Base-by-base conservation (phyloP, 2,113 vertebrate genomes). In the Cathartes aura region DNA sequence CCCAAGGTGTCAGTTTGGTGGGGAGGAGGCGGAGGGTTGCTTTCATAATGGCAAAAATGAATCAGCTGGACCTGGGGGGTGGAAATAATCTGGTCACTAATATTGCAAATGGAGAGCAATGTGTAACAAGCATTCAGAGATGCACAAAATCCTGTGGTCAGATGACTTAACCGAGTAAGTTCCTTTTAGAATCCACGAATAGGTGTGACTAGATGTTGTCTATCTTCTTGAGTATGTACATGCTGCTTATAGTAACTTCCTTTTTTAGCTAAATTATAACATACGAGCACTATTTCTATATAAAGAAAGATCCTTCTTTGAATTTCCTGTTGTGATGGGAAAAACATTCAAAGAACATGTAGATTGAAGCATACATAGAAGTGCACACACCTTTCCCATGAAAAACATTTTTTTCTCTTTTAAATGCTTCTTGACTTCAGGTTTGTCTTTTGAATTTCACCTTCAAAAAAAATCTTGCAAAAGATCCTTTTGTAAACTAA, bases 211-310 rank as follows among this genome's bases (percentile, higher is more conserved):
- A 43, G 68, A 21, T 4, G 1, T 48, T 3, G 0, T 45, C 16
- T 24, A 22, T 86, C 52, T 55, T 56, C 81, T 56, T 29, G 19
- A 67, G 13, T 38, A 30, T 23, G 68, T 23, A 22, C 23, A 16
- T n/a, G 27, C 23, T 36, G 48, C 76, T 94, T 91, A 43, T 10
- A 43, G 53, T 81, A 82, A 42, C 87, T 85, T 83, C 59, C 45
- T 60, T 84, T 94, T 89, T 90, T 76, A 82, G 82, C 63, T 82
- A 90, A 96, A 96, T 97, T 95, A 94, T 47, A 95, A n/a, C 1
- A 6, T 91, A 8, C 2, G 0, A 2, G 1, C 38, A 14, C 94
- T 95, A 58, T 82, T 97, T 95, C 58, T 94, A 47, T 56, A 53
- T n/a, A 82, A 80, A 82, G 81, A 90, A 80, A 71, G 50, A 76